Conservation (phyloP, 2,797 vertebrate species). For the Agapornis canus region DNA sequence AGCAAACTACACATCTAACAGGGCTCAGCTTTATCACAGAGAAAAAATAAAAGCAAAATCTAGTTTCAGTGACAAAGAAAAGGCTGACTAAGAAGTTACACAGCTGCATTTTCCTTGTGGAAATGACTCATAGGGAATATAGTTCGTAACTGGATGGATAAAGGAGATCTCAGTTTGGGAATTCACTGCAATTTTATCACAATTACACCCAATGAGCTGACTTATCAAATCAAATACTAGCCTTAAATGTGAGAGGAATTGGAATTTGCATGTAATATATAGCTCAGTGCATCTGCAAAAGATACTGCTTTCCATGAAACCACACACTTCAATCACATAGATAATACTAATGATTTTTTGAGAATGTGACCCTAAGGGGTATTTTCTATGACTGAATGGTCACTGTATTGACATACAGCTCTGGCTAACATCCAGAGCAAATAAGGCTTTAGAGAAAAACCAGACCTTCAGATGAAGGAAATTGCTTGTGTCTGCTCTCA, state of each 20-base stretch:
- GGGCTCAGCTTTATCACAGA: background rate
- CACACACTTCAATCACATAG: background rate
- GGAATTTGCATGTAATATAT: background rate
- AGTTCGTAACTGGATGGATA: background rate
- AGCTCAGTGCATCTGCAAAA: background rate
- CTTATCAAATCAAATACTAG: background rate
- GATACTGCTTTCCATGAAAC: background rate
- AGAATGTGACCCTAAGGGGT: background rate
- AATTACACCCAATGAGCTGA: background rate
- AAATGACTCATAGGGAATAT: constrained; percentile 5
- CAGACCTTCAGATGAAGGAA: background rate
- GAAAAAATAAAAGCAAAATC: background rate
- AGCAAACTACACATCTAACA: background rate
- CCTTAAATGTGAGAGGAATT: background rate
- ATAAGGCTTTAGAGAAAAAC: background rate
- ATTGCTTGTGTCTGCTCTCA: background rate
- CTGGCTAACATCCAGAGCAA: background rate
- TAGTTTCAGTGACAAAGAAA: constrained; percentile 22
- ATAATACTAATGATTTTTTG: background rate
- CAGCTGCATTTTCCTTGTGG: background rate
- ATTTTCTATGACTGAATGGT: background rate
- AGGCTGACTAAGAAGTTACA: constrained; percentile 10
- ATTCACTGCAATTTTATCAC: background rate
- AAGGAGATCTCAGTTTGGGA: background rate
- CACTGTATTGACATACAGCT: background rate